Evolutionary conservation across 1,140 invertebrate genomes (phyloP).

Genomic region (Aphelinus certus): DNA sequence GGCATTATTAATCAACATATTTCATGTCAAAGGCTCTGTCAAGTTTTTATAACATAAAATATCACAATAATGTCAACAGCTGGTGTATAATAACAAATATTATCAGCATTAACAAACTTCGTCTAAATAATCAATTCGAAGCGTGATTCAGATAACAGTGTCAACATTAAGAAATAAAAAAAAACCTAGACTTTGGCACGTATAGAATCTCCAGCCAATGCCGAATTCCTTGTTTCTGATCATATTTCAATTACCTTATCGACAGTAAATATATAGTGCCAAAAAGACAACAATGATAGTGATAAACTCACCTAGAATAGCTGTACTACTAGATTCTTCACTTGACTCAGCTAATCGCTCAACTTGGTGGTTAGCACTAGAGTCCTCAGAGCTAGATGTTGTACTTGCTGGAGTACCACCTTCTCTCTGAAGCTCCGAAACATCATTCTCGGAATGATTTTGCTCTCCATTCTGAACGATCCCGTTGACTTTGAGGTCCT

Average conservation of each 20-base stretch:
- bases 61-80: conserved; percentile 25
- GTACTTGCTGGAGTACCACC: conserved; percentile 62
- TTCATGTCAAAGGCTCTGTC: conserved; percentile 12
- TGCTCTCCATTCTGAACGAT: conserved; percentile 52
- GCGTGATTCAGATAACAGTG: conserved; percentile 8
- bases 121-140: conserved; percentile 12
- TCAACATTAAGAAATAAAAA: conserved; percentile 9
- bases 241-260: conserved; percentile 9
- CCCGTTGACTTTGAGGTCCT: conserved; percentile 61
- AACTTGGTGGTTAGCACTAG: conserved; percentile 53
- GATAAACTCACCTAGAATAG: conserved; percentile 57
- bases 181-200: background rate
- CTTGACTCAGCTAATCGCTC: conserved; percentile 54
- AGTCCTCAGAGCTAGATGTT: conserved; percentile 60
- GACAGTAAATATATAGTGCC: conserved; percentile 24
- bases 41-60: conserved; percentile 31
- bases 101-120: conserved; percentile 13
- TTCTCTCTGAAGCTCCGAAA: conserved; percentile 55
- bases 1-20: conserved; percentile 38
- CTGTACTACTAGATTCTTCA: conserved; percentile 54
- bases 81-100: conserved; percentile 23
- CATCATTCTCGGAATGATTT: conserved; percentile 56
- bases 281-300: conserved; percentile 30
- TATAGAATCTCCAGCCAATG: background rate
- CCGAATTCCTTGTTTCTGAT: background rate